These are phyloP conservation scores for Dinomys branickii DNA, from an alignment of 2,113 vertebrate species.

Conservation along the genomic window DNA sequence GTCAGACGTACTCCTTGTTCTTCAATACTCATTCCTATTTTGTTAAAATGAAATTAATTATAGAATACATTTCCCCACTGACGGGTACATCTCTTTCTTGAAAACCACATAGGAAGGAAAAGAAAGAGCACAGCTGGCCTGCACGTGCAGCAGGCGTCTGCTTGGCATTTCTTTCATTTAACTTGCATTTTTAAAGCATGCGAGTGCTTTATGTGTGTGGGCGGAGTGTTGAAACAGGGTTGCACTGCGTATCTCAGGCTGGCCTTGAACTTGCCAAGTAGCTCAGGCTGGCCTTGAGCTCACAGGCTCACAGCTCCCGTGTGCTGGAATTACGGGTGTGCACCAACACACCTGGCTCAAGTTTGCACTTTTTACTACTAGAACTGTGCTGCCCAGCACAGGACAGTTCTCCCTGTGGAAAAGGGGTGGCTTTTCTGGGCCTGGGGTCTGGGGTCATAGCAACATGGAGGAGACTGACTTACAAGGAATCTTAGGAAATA, in stretches of 20 bases:
- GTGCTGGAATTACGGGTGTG: neutral
- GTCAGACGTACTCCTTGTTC: neutral
- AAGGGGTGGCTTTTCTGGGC: neutral
- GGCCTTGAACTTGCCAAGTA: neutral
- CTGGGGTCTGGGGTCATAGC: neutral
- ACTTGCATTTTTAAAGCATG: neutral
- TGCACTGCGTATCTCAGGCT: neutral
- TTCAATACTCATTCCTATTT: neutral
- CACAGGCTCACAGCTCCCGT: neutral
- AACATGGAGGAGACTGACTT: neutral
- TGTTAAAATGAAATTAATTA: conserved; percentile 17
- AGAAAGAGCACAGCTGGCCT: neutral
- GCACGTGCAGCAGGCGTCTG: neutral
- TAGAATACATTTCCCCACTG: neutral
- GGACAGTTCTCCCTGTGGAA: neutral
- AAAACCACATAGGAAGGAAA: conserved; percentile 23
- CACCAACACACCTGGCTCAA: neutral
- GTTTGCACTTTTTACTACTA: neutral
- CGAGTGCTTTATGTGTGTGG: neutral
- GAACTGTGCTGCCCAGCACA: neutral
- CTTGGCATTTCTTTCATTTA: neutral
- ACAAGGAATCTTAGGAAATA: neutral
- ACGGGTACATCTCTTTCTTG: neutral
- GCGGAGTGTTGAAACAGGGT: neutral
- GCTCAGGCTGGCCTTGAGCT: neutral